Conservation (phyloP, 2,113 vertebrate genomes). For the Engystomops pustulosus region DNA sequence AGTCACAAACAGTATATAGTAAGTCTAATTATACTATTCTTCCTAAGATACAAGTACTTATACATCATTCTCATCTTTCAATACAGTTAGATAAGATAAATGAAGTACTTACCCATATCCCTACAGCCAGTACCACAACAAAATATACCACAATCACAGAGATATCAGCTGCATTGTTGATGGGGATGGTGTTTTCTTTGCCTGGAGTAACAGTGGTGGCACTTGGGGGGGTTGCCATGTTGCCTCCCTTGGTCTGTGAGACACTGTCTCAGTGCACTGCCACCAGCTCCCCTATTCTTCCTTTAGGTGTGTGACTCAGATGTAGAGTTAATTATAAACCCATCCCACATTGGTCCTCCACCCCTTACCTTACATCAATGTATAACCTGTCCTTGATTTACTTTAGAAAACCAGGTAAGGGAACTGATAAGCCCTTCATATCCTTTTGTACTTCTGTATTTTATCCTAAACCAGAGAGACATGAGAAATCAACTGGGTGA, state of each 20-base stretch:
- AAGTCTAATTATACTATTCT: too few relatives aligned
- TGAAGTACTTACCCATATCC: constrained; percentile 85
- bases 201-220: not conserved
- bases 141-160: constrained; percentile 93
- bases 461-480: not conserved
- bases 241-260: not conserved
- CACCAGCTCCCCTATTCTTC: constrained; percentile 25
- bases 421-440: constrained; percentile 7
- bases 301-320: constrained; percentile 48
- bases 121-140: constrained; percentile 87
- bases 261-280: constrained; percentile 57
- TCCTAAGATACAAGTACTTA: not conserved
- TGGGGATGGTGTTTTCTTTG: not conserved
- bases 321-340: constrained; percentile 50
- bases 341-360: constrained; percentile 37
- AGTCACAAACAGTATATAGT: not conserved
- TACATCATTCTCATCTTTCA: not conserved
- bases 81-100: too few relatives aligned
- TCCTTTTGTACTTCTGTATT: constrained; percentile 2
- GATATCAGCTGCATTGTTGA: constrained; percentile 91
- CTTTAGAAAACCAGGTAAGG: constrained; percentile 21
- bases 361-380: constrained; percentile 53
- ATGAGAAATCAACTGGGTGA: not conserved
- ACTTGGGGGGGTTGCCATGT: constrained; percentile 60
- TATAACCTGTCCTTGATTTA: constrained; percentile 51